phyloP scores from a whole-genome alignment of 2,113 vertebrate species.

The Rhizomys pruinosus region DNA sequence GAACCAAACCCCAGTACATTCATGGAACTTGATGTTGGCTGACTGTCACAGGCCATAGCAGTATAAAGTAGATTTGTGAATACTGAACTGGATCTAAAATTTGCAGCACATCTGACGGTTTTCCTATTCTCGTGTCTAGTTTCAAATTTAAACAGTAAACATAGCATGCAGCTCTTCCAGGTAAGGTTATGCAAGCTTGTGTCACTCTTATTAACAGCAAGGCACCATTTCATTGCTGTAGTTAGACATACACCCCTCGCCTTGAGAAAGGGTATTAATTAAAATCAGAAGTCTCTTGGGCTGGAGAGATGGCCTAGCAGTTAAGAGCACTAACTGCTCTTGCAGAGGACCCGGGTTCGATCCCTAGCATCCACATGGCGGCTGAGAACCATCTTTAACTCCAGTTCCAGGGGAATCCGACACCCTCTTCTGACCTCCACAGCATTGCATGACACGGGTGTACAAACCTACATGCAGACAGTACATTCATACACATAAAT shows the following conservation, averaged over 20 bases:
- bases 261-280: neutral
- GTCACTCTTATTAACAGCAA: neutral
- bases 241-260: neutral
- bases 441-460: no score
- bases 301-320: no score
- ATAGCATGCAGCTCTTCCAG: constrained; percentile 4
- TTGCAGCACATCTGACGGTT: neutral
- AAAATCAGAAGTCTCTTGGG: constrained; percentile 48
- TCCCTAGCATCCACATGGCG: no score
- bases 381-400: no score
- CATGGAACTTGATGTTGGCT: neutral
- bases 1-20: neutral
- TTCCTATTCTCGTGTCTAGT: neutral
- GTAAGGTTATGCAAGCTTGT: neutral
- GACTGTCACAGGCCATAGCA: neutral
- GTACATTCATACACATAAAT: no score
- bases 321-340: no score
- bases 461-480: no score
- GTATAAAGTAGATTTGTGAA: neutral
- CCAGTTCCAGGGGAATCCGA: no score
- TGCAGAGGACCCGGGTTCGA: no score
- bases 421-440: no score
- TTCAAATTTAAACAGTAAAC: neutral
- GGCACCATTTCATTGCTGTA: constrained; percentile 6
- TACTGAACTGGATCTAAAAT: constrained; percentile 22